Evolutionary conservation across 2,888 invertebrate species (phyloP), one percentile per base, ranked within the genome.

Genomic region (Drosophila colorata): DNA sequence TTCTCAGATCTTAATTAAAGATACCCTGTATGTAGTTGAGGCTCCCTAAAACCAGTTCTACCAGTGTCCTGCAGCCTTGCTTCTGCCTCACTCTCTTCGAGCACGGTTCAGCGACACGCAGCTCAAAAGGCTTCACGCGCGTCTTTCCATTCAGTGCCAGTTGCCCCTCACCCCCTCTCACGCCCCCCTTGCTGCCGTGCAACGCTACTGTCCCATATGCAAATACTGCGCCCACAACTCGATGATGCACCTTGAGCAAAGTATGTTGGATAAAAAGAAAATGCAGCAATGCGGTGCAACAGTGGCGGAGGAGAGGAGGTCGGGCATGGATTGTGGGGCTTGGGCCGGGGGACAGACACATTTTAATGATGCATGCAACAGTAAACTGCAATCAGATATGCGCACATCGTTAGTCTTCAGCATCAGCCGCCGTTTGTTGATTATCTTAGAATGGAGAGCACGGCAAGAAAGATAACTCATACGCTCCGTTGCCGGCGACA

Each of bases 351-450:
- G 80, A 66, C 75, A 86, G 86, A 86, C 86, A 90, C 90, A 88
- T 90, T 90, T 88, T 90, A 90, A 90, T 90, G 90, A 90, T 89
- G 89, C 90, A 90, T 88, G 85, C 89, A 89, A 86, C 79, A 81
- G 77, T 81, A 82, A 89, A 86, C 79, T 81, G 77, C 83, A 82
- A 85, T 88, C 85, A 85, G 85, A 83, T 88, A 85, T 80, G 89
- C 84, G 88, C 81, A 87, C 80, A 88, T 84, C 87, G 81, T 88
- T 88, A 76, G 88, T 88, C 84, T 85, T 84, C 87, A 81, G 81
- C 80, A 82, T 81, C 85, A 78, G 78, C 82, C 80, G 79, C 74
- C 82, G 74, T 74, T 86, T 84, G 82, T 78, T 87, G 82, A 85
- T 80, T 87, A 83, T 77, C 80, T 87, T 87, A 87, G 86, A 82